Conservation (phyloP, 2,888 invertebrate species). For the Aproaerema taeniolella region DNA sequence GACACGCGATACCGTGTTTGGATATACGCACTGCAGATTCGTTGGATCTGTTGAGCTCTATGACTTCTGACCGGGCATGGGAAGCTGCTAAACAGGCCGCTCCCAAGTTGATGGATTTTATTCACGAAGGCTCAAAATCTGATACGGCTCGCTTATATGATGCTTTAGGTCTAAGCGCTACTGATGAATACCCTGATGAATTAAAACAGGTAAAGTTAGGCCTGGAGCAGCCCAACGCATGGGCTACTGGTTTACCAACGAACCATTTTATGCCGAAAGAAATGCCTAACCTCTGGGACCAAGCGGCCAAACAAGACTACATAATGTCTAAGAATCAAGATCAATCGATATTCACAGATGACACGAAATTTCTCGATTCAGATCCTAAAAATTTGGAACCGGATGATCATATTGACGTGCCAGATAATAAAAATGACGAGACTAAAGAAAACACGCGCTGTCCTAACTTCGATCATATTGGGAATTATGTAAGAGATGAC, state of each 20-base stretch:
- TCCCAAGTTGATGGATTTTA: constrained; percentile 67
- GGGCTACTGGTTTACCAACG: constrained; percentile 37
- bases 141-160: constrained; percentile 68
- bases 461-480: constrained; percentile 60
- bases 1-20: constrained; percentile 43
- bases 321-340: constrained; percentile 31
- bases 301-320: constrained; percentile 39
- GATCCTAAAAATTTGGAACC: constrained; percentile 36
- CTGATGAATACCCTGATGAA: constrained; percentile 48
- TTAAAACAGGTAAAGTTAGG: constrained; percentile 48
- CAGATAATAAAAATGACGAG: constrained; percentile 41
- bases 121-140: constrained; percentile 67
- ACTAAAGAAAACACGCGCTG: constrained; percentile 46
- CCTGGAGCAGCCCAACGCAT: constrained; percentile 39
- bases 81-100: constrained; percentile 72
- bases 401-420: constrained; percentile 38
- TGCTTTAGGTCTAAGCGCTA: constrained; percentile 55
- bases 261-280: constrained; percentile 49
- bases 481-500: constrained; percentile 57
- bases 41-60: constrained; percentile 51
- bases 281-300: constrained; percentile 45
- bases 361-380: constrained; percentile 35
- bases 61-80: constrained; percentile 70
- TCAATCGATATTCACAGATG: constrained; percentile 35
- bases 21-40: constrained; percentile 50